phyloP scores from a whole-genome alignment of 2,113 vertebrate genomes.

The Thunnus thynnus region DNA sequence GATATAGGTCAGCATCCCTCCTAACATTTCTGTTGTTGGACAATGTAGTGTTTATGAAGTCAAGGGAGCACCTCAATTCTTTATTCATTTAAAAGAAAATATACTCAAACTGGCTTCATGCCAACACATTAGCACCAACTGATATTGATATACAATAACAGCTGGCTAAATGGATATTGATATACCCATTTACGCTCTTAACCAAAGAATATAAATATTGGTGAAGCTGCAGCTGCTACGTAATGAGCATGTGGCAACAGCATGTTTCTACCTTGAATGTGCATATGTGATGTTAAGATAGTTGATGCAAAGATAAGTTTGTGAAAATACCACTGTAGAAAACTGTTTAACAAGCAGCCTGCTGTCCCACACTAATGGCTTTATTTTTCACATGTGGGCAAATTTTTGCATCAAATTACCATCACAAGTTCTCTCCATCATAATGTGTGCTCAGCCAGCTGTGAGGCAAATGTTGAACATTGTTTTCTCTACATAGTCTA shows the following conservation, averaged over 20 bases:
- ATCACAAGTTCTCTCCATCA: constrained; percentile 14
- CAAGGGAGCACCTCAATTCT: neutral
- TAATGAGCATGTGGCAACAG: constrained; percentile 1
- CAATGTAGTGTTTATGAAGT: neutral
- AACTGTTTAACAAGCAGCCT: neutral
- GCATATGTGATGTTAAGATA: neutral
- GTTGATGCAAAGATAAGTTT: constrained; percentile 12
- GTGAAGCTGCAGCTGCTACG: neutral
- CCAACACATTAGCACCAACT: neutral
- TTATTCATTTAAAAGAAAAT: neutral
- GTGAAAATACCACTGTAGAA: neutral
- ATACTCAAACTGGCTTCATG: no score
- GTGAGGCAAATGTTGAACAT: constrained; percentile 30
- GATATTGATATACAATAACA: neutral
- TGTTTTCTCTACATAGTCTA: constrained; percentile 5
- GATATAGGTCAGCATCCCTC: neutral
- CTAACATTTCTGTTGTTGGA: constrained; percentile 2
- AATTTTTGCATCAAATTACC: constrained; percentile 13
- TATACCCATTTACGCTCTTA: neutral
- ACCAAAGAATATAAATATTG: neutral
- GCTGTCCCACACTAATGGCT: constrained; percentile 7
- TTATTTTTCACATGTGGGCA: constrained; percentile 16
- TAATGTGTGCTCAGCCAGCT: constrained; percentile 13
- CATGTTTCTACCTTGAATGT: neutral
- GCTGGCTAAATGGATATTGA: neutral